Evolutionary conservation across 2,797 vertebrate genomes (phyloP), one percentile per base, ranked within the genome.

Genomic region (Bovichtus variegatus): DNA sequence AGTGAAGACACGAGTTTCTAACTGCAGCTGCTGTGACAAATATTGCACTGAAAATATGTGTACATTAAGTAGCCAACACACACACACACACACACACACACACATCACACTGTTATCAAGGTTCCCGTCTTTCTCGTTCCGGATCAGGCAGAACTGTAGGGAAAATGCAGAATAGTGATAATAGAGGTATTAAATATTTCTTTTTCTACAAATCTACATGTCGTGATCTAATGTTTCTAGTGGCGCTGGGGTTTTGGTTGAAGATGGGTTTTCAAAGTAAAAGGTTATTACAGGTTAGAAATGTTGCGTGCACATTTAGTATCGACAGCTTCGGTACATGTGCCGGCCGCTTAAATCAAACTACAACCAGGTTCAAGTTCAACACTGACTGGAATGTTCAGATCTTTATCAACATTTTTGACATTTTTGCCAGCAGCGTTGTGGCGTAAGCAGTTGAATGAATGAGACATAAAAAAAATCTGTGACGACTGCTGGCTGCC

Each of bases 1-100:
- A 76, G 78, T 58, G 82, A 82, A 83, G 79, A 80, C 87, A 75
- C 68, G 78, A 69, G 70, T 78, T 83, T 82, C 36, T 71, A 64
- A 71, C 74, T 23, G 74, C 58, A 12, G 60, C 61, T 2, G 67
- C 76, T 55, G 53, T 19, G 66, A 82, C 70, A 81, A 82, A 80
- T 71, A 77, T 69, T 68, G 57, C 60, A 9, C 38, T 2, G 67
- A 64, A 72, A 68, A 87, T 79, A 77, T 83, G 66, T 76, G 75
- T 59, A 41, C 63, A 85, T 76, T 51, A 78, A 50, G 83, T 70
- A 81, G 80, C 70, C 70, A 31, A 38, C 57, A 54, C 61, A 47
- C 61, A 68, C 50, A 50, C 36, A 58, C 80, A n/a, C n/a, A n/a
- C n/a, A n/a, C n/a, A n/a, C n/a, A n/a, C n/a, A n/a, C n/a, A 57